Evolutionary conservation across 2,113 vertebrate species (phyloP).

Genomic region (Cyanoramphus novaezelandiae): DNA sequence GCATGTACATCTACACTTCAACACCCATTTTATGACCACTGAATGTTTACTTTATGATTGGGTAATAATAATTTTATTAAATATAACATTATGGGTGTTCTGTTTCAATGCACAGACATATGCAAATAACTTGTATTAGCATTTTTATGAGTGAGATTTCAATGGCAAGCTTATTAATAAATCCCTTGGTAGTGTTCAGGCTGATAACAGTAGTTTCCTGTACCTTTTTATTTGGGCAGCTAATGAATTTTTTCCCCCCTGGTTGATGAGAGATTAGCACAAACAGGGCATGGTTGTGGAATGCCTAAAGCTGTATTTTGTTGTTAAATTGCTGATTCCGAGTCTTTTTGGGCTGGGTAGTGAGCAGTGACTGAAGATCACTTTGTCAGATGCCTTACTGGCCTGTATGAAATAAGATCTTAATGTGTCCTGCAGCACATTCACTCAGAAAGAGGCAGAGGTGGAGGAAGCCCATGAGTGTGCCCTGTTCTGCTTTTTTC

Average conservation of each 20-base stretch:
- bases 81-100: background rate
- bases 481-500: background rate
- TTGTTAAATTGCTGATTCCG: background rate
- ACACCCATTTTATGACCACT: background rate
- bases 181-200: conserved; percentile 14
- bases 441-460: background rate
- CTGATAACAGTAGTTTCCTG: background rate
- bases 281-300: background rate
- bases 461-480: background rate
- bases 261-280: background rate
- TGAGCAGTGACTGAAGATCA: background rate
- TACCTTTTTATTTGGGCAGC: background rate
- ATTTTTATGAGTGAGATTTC: conserved; percentile 57
- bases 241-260: background rate
- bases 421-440: background rate
- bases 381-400: background rate
- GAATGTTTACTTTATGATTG: conserved; percentile 4
- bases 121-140: conserved; percentile 49
- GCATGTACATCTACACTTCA: background rate
- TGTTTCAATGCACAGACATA: conserved; percentile 12
- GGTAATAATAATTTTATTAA: conserved; percentile 25
- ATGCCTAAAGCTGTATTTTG: background rate
- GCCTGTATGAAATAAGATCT: background rate
- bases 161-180: conserved; percentile 53
- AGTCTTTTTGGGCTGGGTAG: background rate